Evolutionary conservation across 2,113 vertebrate genomes (phyloP), one percentile per base, ranked within the genome.

Genomic region (Zosterops pallidus): DNA sequence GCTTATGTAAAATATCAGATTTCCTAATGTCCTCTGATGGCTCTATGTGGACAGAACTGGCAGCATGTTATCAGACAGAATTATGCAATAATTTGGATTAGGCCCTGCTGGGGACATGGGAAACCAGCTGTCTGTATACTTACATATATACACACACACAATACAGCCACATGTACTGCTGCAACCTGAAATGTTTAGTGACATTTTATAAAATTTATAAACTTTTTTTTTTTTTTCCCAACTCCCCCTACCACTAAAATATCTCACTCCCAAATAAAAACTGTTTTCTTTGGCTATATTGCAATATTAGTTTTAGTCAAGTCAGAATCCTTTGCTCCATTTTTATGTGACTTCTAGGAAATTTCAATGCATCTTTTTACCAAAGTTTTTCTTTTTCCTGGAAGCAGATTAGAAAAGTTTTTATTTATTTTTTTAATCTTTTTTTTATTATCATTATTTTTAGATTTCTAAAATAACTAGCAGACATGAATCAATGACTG

Each of bases 381-480:
- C 16, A 25, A 90, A 49, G 9, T 5, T 42, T 60, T 49, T 37
- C 2, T 20, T 39, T 14, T 16, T 9, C 28, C 50, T 82, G 37
- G 12, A 70, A 70, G 13, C 7, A 37, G 15, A 75, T 17, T 44
- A 49, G 5, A n/a, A 46, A 70, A 64, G 5, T 3, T 75, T 83
- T 87, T 12, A 4, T n/a, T 60, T 63, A 5, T 64, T 59, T 72
- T 83, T 74, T 78, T 35, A 83, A 37, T 12, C 6, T 1, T 28
- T 24, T 57, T n/a, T 53, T 29, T 11, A 11, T 18, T 47, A 57
- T 29, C 11, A 11, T 18, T 47, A 57, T n/a, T 44, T 17, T 16
- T 41, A 39, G 19, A 52, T 52, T 86, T 93, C 64, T 83, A 64
- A 92, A 96, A 89, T 81, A 89, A 71, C 59, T 70, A 39, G 23